A percentile compares a stretch with the other conserved stretches of the same genome.
These are phyloP conservation scores for Percopsis omiscomaycus DNA, from an alignment of 2,797 vertebrate genomes.

Conservation along the genomic window DNA sequence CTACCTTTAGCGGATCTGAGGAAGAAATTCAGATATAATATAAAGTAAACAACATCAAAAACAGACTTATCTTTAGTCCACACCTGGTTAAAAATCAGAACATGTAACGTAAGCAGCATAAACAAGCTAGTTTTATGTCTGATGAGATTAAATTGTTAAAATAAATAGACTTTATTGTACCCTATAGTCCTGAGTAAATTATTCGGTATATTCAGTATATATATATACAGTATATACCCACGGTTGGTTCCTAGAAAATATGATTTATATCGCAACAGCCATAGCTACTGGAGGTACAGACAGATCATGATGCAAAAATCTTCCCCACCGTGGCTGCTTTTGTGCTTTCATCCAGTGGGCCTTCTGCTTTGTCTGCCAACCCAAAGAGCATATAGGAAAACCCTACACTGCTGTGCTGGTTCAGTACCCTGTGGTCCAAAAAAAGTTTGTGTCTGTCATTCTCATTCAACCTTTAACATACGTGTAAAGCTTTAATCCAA, in stretches of 20 bases:
- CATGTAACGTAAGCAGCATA: conserved; percentile 12
- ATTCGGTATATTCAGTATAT: conserved; percentile 1
- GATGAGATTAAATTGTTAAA: conserved; percentile 37
- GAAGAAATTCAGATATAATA: too few relatives aligned
- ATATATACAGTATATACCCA: neutral
- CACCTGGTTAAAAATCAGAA: too few relatives aligned
- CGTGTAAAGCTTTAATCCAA: neutral
- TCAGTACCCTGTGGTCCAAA: neutral
- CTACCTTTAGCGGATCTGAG: too few relatives aligned
- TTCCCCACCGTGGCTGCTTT: conserved; percentile 7
- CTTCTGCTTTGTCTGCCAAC: conserved; percentile 27
- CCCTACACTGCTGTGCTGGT: neutral
- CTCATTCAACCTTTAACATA: conserved; percentile 12
- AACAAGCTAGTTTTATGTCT: conserved; percentile 17
- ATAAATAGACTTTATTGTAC: conserved; percentile 28
- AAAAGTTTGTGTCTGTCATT: conserved; percentile 13
- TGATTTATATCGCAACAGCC: conserved; percentile 21
- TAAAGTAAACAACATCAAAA: too few relatives aligned
- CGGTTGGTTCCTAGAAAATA: conserved; percentile 28
- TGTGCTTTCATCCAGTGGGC: conserved; percentile 36
- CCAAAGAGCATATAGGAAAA: neutral
- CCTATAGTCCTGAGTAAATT: conserved; percentile 8
- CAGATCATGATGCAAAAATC: conserved; percentile 18
- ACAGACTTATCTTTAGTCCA: too few relatives aligned
- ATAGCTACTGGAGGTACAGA: conserved; percentile 24